These are phyloP conservation scores for Kryptolebias ocellatus DNA, from an alignment of 2,797 vertebrate genomes.

Conservation along the genomic window DNA sequence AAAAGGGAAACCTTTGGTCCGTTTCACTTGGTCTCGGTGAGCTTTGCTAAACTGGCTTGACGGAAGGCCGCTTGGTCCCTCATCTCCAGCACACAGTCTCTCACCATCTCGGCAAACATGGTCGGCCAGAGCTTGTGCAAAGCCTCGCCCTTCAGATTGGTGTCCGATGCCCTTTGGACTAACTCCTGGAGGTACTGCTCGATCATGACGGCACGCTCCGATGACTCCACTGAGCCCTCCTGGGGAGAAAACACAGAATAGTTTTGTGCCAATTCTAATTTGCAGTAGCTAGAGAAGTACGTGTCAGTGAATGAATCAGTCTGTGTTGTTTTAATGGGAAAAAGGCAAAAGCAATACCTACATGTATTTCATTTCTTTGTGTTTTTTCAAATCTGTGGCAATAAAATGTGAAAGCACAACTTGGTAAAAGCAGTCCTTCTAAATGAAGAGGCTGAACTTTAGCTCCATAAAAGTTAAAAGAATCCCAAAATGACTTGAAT, in stretches of 20 bases:
- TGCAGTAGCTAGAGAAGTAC: neutral
- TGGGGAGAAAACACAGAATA: constrained; percentile 44
- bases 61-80: constrained; percentile 87
- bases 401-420: no score
- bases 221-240: constrained; percentile 73
- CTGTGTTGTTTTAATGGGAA: no score
- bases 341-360: no score
- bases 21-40: constrained; percentile 72
- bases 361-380: no score
- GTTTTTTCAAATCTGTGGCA: no score
- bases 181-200: constrained; percentile 88
- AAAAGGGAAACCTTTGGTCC: constrained; percentile 53
- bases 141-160: constrained; percentile 90
- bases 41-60: constrained; percentile 87
- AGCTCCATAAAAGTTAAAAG: no score
- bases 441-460: no score
- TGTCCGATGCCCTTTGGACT: constrained; percentile 88
- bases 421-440: no score
- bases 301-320: no score
- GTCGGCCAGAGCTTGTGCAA: constrained; percentile 96
- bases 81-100: constrained; percentile 92
- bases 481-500: no score
- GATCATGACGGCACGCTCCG: constrained; percentile 72
- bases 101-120: constrained; percentile 94
- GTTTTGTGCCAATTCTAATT: neutral